A percentile compares a stretch with the other conserved stretches of the same genome.
Evolutionary conservation across 2,888 invertebrate genomes (phyloP).

Genomic region (Lasioglossum zephyrum): DNA sequence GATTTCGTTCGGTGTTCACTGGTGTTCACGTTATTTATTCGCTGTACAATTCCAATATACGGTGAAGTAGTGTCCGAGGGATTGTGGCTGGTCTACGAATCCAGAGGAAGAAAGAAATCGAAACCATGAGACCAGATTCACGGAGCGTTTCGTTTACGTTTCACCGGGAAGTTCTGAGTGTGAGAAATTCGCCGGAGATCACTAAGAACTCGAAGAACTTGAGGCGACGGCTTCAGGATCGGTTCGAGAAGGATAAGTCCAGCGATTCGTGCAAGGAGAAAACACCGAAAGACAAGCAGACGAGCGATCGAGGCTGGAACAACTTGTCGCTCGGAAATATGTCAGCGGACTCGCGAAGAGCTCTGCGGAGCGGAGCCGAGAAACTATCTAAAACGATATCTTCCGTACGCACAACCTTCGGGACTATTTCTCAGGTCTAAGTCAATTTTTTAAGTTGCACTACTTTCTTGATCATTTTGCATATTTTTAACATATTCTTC

Average conservation of each 20-base stretch:
- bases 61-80: conserved; percentile 1
- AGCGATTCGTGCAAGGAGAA: conserved; percentile 66
- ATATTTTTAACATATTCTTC: not conserved
- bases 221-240: conserved; percentile 80
- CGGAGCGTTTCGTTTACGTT: conserved; percentile 83
- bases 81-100: not conserved
- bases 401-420: conserved; percentile 88
- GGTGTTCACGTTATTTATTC: conserved; percentile 9
- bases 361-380: conserved; percentile 88
- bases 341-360: conserved; percentile 88
- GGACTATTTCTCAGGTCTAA: conserved; percentile 88
- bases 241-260: conserved; percentile 79
- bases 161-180: conserved; percentile 78
- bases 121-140: conserved; percentile 81
- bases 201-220: conserved; percentile 73
- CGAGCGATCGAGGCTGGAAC: conserved; percentile 78
- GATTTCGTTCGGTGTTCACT: not conserved
- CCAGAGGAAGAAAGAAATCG: not conserved
- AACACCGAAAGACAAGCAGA: conserved; percentile 67
- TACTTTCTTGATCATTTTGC: not conserved
- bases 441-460: not conserved
- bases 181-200: conserved; percentile 72
- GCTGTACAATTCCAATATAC: conserved; percentile 1
- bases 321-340: conserved; percentile 80
- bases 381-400: conserved; percentile 89